Evolutionary conservation across 2,797 vertebrate species (phyloP).

Genomic region (Capromys pilorides): DNA sequence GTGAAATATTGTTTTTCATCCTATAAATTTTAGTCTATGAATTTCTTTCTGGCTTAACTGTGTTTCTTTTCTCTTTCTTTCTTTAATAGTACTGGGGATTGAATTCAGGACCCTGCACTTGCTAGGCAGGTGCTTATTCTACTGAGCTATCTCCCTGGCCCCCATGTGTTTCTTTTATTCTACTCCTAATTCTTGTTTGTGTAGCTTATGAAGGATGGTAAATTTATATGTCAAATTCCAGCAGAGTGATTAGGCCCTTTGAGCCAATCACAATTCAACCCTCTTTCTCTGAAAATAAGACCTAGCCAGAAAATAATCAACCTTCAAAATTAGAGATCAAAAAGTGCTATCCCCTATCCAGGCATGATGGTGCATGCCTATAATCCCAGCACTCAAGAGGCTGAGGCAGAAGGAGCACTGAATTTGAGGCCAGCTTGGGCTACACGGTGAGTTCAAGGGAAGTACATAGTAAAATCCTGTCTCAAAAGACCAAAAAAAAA

Average conservation of each 20-base stretch:
- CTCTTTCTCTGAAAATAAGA: background rate
- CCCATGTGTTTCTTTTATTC: background rate
- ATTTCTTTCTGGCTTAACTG: too few relatives aligned
- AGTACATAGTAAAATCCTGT: background rate
- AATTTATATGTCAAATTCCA: slow-evolving; percentile 22
- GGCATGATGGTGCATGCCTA: background rate
- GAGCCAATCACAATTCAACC: background rate
- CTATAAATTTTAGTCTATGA: background rate
- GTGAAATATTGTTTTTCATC: background rate
- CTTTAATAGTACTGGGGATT: too few relatives aligned
- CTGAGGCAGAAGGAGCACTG: background rate
- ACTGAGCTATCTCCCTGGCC: too few relatives aligned
- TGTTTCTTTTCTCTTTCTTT: too few relatives aligned
- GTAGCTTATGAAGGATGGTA: background rate
- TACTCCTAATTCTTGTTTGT: background rate
- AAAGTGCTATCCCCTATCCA: background rate
- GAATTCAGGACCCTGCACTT: too few relatives aligned
- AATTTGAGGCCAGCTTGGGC: background rate
- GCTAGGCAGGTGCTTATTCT: too few relatives aligned
- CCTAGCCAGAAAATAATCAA: background rate
- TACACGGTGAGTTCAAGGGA: background rate
- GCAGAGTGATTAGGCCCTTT: background rate
- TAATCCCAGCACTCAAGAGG: background rate
- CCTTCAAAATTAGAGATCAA: background rate
- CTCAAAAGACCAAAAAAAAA: too few relatives aligned